Conservation (phyloP, 2,113 vertebrate species). For the Phylloscopus trochiloides region DNA sequence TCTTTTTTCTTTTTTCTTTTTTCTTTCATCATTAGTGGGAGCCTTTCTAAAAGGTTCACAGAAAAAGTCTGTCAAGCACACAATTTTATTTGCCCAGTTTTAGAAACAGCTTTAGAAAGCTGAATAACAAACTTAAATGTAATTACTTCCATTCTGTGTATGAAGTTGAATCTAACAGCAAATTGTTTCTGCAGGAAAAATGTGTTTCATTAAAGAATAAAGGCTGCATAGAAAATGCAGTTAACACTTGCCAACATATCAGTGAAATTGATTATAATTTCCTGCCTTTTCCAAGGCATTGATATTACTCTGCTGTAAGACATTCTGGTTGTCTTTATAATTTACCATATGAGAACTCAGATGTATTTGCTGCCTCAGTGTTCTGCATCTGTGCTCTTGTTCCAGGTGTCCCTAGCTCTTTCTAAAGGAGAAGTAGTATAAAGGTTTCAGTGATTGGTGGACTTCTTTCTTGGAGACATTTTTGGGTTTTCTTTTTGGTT, state of each 20-base stretch:
- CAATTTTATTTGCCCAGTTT: neutral
- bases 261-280: slow-evolving; percentile 62
- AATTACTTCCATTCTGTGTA: slow-evolving; percentile 25
- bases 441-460: slow-evolving; percentile 1
- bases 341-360: slow-evolving; percentile 40
- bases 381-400: neutral
- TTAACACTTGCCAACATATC: slow-evolving; percentile 38
- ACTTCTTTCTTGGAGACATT: neutral
- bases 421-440: neutral
- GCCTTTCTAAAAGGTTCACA: neutral
- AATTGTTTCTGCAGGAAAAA: slow-evolving; percentile 56
- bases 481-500: neutral
- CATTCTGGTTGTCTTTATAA: slow-evolving; percentile 55
- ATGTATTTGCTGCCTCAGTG: slow-evolving; percentile 33
- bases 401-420: neutral
- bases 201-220: slow-evolving; percentile 60
- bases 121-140: slow-evolving; percentile 50
- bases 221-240: slow-evolving; percentile 29
- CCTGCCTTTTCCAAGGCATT: slow-evolving; percentile 52
- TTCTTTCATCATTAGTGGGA: neutral
- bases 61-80: neutral
- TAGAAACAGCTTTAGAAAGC: slow-evolving; percentile 25
- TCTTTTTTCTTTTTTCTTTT: rapidly evolving
- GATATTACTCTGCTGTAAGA: slow-evolving; percentile 50
- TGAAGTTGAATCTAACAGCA: slow-evolving; percentile 52